Percentiles rank a stretch among this genome's conserved stretches.
phyloP scores from a whole-genome alignment of 2,113 vertebrate species.

The Sebastes fasciatus region DNA sequence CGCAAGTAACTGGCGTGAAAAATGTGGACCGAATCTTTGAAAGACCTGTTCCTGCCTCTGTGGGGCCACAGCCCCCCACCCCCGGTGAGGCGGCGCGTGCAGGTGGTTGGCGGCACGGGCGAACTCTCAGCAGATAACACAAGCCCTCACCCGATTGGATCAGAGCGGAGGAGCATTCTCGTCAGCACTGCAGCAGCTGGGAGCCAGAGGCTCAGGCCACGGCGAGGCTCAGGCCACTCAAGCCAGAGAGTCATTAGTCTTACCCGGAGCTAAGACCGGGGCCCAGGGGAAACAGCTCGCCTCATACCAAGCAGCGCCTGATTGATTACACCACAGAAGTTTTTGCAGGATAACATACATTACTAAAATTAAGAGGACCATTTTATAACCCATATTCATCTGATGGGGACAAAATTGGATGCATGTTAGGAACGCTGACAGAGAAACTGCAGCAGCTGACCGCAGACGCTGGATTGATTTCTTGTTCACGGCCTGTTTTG shows the following conservation, averaged over 20 bases:
- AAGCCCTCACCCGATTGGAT: slow-evolving; percentile 60
- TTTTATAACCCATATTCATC: slow-evolving; percentile 22
- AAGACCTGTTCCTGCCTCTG: slow-evolving; percentile 25
- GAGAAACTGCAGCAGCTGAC: slow-evolving; percentile 5
- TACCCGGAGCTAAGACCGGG: slow-evolving; percentile 42
- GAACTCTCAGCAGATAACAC: slow-evolving; percentile 45
- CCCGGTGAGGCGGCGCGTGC: slow-evolving; percentile 10
- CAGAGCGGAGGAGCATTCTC: slow-evolving; percentile 30
- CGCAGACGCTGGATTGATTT: slow-evolving; percentile 13
- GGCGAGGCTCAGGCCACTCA: slow-evolving; percentile 41
- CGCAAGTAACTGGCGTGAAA: slow-evolving; percentile 40
- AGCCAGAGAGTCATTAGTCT: slow-evolving; percentile 72
- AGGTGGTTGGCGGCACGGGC: slow-evolving; percentile 23
- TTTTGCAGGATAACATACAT: slow-evolving; percentile 45
- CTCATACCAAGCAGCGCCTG: slow-evolving; percentile 43
- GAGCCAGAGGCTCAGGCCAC: slow-evolving; percentile 11
- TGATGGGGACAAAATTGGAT: background rate
- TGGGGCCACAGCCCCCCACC: background rate
- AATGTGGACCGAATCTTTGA: slow-evolving; percentile 38
- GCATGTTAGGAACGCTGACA: background rate
- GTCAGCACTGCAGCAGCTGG: slow-evolving; percentile 26
- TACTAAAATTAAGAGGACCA: slow-evolving; percentile 29
- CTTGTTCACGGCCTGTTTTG: slow-evolving; percentile 34
- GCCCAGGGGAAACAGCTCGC: slow-evolving; percentile 38
- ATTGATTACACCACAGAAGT: slow-evolving; percentile 49